Conservation (phyloP, 2,113 vertebrate species). For the Alectura lathami region DNA sequence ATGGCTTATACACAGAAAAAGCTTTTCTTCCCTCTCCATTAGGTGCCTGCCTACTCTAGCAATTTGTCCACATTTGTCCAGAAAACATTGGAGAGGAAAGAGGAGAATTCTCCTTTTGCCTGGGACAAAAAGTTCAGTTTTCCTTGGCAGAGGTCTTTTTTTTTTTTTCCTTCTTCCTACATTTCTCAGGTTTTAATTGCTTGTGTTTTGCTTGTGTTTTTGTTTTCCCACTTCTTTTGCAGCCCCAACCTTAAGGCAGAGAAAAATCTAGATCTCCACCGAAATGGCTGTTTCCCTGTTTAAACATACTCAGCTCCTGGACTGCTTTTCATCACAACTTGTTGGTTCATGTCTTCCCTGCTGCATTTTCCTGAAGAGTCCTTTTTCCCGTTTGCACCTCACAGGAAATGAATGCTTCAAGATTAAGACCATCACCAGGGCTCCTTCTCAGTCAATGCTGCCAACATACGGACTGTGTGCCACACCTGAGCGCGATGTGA, state of each 20-base stretch:
- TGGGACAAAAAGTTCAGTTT: not conserved
- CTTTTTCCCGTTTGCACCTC: not conserved
- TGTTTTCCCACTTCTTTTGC: not conserved
- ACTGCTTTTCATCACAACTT: not conserved
- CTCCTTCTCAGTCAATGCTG: not conserved
- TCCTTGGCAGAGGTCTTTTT: not conserved
- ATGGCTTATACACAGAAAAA: not conserved
- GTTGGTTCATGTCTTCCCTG: not conserved
- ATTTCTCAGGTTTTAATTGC: not conserved
- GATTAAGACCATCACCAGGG: not conserved
- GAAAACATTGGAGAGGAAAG: not conserved
- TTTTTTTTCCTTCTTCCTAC: too few species aligned
- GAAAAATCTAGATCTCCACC: not conserved
- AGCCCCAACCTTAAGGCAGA: not conserved
- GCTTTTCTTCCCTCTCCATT: not conserved
- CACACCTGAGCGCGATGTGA: not conserved
- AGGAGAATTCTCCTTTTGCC: not conserved
- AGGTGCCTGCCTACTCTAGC: not conserved
- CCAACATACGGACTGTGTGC: accelerated
- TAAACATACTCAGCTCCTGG: not conserved
- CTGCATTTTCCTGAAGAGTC: accelerated
- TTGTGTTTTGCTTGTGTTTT: not conserved
- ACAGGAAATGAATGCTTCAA: not conserved
- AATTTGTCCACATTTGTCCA: not conserved
- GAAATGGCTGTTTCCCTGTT: not conserved